These are phyloP conservation scores for Collichthys lucidus DNA, from an alignment of 2,113 vertebrate species.

Conservation along the genomic window DNA sequence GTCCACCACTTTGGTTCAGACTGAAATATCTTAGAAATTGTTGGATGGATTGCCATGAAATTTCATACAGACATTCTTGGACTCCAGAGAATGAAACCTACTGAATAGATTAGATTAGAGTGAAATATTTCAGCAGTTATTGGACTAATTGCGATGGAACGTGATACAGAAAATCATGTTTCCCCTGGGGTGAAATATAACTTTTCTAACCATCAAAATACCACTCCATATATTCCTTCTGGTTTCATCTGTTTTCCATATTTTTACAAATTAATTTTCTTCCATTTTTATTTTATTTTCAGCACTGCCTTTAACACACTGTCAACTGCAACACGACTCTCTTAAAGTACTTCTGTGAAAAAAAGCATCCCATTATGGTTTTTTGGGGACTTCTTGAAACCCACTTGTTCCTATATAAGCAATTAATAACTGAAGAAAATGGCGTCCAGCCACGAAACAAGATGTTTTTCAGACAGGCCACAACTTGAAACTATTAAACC, in stretches of 20 bases:
- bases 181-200: too few relatives aligned
- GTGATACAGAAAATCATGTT: too few relatives aligned
- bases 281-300: neutral
- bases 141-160: too few relatives aligned
- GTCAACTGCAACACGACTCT: neutral
- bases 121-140: too few relatives aligned
- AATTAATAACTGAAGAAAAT: neutral
- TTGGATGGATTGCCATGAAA: neutral
- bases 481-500: neutral
- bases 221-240: neutral
- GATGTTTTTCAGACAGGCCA: neutral
- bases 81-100: neutral
- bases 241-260: neutral
- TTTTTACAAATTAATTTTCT: neutral
- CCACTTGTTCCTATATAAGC: neutral
- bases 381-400: neutral
- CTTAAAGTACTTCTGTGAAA: neutral
- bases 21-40: neutral
- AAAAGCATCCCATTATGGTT: neutral
- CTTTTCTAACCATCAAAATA: too few relatives aligned
- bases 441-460: neutral
- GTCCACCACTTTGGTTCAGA: neutral
- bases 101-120: neutral
- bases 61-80: neutral
- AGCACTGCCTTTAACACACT: neutral